Evolutionary conservation across 2,113 vertebrate genomes (phyloP), one percentile per base, ranked within the genome.

Genomic region (Scopus umbretta): DNA sequence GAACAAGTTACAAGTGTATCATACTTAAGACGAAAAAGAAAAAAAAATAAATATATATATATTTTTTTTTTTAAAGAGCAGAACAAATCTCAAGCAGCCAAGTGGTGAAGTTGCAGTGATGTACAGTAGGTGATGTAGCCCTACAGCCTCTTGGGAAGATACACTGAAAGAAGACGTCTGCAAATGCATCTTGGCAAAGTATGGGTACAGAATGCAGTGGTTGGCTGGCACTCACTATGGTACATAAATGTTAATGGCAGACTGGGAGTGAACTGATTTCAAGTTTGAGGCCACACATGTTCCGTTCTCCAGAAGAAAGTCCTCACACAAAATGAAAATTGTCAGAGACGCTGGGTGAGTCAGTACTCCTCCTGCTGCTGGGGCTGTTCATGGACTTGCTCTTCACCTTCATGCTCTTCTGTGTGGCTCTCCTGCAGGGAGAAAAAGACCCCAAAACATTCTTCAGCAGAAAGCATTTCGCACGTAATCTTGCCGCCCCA

Each of bases 311-410:
- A 96, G 98, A 98, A 98, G 97, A 98, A 97, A 98, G 98, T 99
- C 98, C 98, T 98, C 98, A 98, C 94, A 95, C 98, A 98, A 98
- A 98, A 97, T 74, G 96, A 98, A 97, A 98, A 98, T 95, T 96
- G 97, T 97, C 97, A 95, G 92, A 97, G 98, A 88, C 78, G 98
- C 97, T 53, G 82, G 94, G 22, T 30, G 88, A 97, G 94, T 99
- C 99, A 99, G 98, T 99, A 99, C 98, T 99, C 99, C 94, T 99
- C 99, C 95, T 99, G 99, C 95, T 98, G 99, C 86, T 98, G 98
- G 92, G 98, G 98, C 97, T 98, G 98, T 91, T 99, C 99, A 4
- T 97, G 98, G 94, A 97, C 97, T 62, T 98, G 99, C 81, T 98
- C 99, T 73, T 99, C 98, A 13, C 98, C 98, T 93, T 99, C 99